A percentile compares a stretch with the other conserved stretches of the same genome.
phyloP scores from a whole-genome alignment of 2,113 vertebrate genomes.

The Sakesphorus luctuosus region DNA sequence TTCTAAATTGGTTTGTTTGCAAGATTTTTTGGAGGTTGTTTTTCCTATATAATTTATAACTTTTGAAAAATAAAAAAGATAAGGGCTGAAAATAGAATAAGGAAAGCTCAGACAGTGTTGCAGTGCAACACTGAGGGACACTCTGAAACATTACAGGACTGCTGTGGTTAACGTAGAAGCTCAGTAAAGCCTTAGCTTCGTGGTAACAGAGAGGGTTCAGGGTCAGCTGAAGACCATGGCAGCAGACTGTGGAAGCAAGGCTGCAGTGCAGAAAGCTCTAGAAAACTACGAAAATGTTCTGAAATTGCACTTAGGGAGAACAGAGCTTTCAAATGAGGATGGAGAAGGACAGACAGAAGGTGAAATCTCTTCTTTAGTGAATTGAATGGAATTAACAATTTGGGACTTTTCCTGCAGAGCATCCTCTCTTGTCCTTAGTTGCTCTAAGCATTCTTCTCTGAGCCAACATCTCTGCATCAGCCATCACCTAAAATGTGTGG shows the following conservation, averaged over 20 bases:
- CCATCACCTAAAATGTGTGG: background rate
- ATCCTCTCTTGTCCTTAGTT: background rate
- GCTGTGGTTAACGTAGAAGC: background rate
- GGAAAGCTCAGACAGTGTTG: background rate
- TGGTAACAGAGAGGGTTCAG: background rate
- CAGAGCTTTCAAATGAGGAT: background rate
- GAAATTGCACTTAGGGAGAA: background rate
- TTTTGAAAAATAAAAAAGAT: background rate
- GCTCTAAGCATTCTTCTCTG: background rate
- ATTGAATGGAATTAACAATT: background rate
- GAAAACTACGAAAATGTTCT: background rate
- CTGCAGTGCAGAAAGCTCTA: background rate
- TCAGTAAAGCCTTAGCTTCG: background rate
- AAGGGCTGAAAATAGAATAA: background rate
- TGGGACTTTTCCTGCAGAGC: background rate
- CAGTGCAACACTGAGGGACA: background rate
- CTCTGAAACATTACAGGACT: background rate
- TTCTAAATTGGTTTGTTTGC: background rate
- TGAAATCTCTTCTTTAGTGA: background rate
- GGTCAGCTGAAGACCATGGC: background rate
- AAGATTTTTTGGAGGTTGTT: background rate
- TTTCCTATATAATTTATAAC: constrained; percentile 13
- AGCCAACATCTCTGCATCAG: background rate
- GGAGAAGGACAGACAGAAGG: background rate
- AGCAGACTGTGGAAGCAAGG: background rate